Conservation (phyloP, 2,797 vertebrate genomes). For the Myotis daubentonii region DNA sequence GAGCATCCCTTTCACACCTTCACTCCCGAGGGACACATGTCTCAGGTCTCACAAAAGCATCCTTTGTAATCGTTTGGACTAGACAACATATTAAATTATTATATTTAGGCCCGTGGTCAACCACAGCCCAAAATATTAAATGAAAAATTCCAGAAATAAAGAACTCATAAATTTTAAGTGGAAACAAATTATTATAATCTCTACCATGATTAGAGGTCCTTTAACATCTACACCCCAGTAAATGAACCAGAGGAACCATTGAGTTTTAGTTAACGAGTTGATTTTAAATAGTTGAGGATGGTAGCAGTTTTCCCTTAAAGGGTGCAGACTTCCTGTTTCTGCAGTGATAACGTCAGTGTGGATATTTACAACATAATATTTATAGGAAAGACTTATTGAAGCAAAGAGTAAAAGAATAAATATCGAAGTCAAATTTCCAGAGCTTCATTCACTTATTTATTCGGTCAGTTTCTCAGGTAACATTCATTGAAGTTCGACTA, state of each 20-base stretch:
- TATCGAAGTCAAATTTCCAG: constrained; percentile 2
- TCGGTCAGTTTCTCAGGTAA: neutral
- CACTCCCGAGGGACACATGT: neutral
- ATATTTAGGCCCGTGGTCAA: neutral
- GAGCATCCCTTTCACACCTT: neutral
- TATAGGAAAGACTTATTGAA: neutral
- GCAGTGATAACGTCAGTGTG: neutral
- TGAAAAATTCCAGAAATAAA: neutral
- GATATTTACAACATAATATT: neutral
- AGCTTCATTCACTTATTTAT: neutral
- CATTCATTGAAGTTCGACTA: neutral
- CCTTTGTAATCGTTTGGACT: neutral
- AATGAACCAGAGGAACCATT: neutral
- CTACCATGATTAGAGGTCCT: neutral
- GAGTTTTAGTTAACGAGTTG: neutral
- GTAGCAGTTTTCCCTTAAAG: neutral
- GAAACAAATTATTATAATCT: neutral
- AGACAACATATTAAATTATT: neutral
- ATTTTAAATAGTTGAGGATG: neutral
- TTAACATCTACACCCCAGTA: neutral
- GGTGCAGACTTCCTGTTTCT: neutral
- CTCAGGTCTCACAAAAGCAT: neutral
- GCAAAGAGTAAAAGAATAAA: neutral
- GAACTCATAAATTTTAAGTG: neutral
- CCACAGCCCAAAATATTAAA: neutral